phyloP scores from a whole-genome alignment of 2,888 invertebrate species.

The Opisthograptis luteolata region DNA sequence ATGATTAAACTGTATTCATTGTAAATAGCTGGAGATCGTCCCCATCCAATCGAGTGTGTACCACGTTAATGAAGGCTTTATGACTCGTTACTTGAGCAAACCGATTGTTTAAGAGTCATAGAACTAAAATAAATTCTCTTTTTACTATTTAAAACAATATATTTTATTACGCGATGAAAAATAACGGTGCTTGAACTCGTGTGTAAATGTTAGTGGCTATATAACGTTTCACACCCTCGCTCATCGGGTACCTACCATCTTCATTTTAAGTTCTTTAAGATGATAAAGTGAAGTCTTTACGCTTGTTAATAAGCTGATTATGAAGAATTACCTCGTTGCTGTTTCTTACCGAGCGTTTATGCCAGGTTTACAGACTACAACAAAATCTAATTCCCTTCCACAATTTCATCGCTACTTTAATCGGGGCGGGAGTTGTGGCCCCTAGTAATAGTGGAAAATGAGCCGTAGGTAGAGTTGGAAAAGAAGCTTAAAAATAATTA shows the following conservation, averaged over 20 bases:
- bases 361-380: slow-evolving; percentile 35
- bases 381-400: slow-evolving; percentile 45
- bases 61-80: no score
- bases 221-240: background rate
- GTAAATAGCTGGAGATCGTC: no score
- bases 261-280: background rate
- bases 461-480: background rate
- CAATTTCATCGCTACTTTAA: slow-evolving; percentile 48
- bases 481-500: no score
- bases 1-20: no score
- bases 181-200: no score
- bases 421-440: slow-evolving; percentile 47
- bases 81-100: no score
- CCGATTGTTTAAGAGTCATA: no score
- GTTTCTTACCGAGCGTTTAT: slow-evolving; percentile 33
- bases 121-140: no score
- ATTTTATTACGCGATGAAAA: no score
- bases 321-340: slow-evolving; percentile 26
- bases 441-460: slow-evolving; percentile 44
- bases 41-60: no score
- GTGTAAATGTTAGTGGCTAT: no score
- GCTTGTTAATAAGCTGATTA: slow-evolving; percentile 13
- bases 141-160: no score
- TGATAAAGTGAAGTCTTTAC: slow-evolving; percentile 1
- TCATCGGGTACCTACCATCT: background rate